Evolutionary conservation across 2,113 vertebrate genomes (phyloP).

Genomic region (Malaclemys terrapin): DNA sequence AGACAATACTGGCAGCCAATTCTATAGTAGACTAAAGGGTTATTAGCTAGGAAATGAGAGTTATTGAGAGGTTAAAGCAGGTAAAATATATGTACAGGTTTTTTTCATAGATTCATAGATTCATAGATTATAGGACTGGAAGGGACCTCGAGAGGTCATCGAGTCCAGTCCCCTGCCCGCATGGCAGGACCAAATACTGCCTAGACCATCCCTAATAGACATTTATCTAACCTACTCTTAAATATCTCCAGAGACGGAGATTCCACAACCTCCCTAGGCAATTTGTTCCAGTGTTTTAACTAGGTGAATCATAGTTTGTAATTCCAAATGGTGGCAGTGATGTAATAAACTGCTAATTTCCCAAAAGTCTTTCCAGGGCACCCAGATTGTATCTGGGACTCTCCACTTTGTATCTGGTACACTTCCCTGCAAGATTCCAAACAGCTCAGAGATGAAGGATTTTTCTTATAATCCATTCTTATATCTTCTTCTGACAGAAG

Average conservation of each 20-base stretch:
- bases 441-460: neutral
- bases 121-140: no score
- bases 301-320: neutral
- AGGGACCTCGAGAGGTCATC: no score
- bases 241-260: no score
- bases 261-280: no score
- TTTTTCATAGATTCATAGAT: no score
- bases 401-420: neutral
- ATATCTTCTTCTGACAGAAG: neutral
- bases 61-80: neutral
- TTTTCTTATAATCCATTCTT: neutral
- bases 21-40: neutral
- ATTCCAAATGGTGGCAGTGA: neutral
- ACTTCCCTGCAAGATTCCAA: neutral
- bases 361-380: neutral
- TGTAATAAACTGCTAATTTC: neutral
- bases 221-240: no score
- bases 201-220: no score
- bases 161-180: no score
- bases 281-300: no score
- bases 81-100: neutral
- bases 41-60: neutral
- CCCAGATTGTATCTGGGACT: neutral
- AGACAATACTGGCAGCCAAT: neutral
- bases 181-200: no score